phyloP scores from a whole-genome alignment of 2,888 invertebrate genomes.

The Eutolmus rufibarbis region DNA sequence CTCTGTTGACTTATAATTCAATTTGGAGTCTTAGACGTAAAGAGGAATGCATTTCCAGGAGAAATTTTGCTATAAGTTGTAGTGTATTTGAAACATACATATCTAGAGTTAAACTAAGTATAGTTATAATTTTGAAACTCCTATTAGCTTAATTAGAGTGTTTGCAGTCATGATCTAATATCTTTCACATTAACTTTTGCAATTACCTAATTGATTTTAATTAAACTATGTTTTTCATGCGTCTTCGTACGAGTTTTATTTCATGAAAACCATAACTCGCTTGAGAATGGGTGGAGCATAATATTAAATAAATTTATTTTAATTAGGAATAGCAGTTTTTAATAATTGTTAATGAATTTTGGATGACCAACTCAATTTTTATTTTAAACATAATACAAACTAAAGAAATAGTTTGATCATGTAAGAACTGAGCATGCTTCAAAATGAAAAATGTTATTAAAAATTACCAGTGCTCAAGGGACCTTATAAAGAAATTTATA shows the following conservation, averaged over 20 bases:
- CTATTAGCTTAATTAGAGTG: not conserved
- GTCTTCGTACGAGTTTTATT: not conserved
- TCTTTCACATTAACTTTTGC: not conserved
- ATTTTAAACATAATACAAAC: too few relatives aligned
- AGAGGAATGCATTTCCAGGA: not conserved
- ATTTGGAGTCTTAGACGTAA: not conserved
- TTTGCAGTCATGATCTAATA: not conserved
- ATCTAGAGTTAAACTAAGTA: not conserved
- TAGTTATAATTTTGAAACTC: not conserved
- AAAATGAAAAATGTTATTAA: too few relatives aligned
- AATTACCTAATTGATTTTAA: not conserved
- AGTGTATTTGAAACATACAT: not conserved
- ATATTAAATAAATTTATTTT: too few relatives aligned
- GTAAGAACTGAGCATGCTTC: too few relatives aligned
- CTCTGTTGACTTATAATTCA: not conserved
- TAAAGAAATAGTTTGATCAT: too few relatives aligned
- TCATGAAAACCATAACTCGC: not conserved
- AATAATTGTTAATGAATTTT: too few relatives aligned
- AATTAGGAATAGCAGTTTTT: too few relatives aligned
- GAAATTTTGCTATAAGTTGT: not conserved
- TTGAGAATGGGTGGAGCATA: too few relatives aligned
- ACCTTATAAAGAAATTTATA: too few relatives aligned
- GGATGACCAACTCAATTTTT: too few relatives aligned
- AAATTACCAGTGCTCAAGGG: too few relatives aligned
- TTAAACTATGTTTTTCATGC: not conserved